Evolutionary conservation across 2,888 invertebrate genomes (phyloP).

Genomic region (Elysia crispata): DNA sequence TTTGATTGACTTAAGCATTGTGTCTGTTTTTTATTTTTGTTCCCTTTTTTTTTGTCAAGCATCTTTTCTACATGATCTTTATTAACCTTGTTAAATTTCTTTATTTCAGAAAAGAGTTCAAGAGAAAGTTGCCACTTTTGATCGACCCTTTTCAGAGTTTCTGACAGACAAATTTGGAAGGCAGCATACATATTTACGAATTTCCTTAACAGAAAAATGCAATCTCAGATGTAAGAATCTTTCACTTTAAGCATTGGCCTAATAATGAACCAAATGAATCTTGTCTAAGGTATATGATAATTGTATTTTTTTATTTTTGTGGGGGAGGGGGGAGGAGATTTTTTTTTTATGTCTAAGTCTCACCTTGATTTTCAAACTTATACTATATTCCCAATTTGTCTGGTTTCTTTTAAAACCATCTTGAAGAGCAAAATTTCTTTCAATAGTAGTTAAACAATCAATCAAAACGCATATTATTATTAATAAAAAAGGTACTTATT

Average conservation of each 20-base stretch:
- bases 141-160: constrained; percentile 71
- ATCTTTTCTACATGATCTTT: neutral
- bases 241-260: neutral
- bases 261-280: too few relatives aligned
- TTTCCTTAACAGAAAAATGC: constrained; percentile 96
- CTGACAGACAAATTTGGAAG: constrained; percentile 91
- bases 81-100: too few relatives aligned
- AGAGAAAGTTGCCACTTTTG: constrained; percentile 34
- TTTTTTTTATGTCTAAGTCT: neutral
- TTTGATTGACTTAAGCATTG: neutral
- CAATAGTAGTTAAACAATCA: too few relatives aligned
- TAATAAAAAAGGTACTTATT: too few relatives aligned
- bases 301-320: neutral
- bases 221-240: constrained; percentile 93
- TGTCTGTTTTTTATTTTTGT: neutral
- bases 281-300: too few relatives aligned
- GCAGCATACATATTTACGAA: constrained; percentile 93
- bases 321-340: neutral
- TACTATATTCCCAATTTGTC: too few relatives aligned
- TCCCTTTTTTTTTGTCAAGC: neutral
- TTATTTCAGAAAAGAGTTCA: constrained; percentile 24
- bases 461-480: too few relatives aligned
- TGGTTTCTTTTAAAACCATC: too few relatives aligned
- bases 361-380: too few relatives aligned
- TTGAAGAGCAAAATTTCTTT: too few relatives aligned